phyloP scores from a whole-genome alignment of 2,888 invertebrate species.

The Malthinus seriepunctatus region DNA sequence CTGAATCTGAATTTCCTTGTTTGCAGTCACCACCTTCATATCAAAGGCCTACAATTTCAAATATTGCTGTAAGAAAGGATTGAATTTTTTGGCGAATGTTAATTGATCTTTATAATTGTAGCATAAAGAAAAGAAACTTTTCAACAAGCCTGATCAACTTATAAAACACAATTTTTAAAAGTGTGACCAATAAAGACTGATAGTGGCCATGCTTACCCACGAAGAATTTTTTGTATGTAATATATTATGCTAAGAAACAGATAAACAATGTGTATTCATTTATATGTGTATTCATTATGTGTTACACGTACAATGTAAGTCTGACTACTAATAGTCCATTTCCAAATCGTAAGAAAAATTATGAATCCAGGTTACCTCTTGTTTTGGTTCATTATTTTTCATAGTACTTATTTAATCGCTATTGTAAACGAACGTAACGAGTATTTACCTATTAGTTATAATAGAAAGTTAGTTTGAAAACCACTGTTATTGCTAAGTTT shows the following conservation, averaged over 20 bases:
- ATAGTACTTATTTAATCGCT: no score
- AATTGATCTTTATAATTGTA: constrained; percentile 9
- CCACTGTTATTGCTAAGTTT: no score
- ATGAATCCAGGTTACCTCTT: no score
- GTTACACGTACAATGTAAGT: constrained; percentile 30
- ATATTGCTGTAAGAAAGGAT: constrained; percentile 22
- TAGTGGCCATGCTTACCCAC: constrained; percentile 25
- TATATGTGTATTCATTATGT: constrained; percentile 27
- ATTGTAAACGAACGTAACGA: no score
- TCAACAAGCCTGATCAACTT: constrained; percentile 23
- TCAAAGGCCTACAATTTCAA: constrained; percentile 30
- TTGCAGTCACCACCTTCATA: constrained; percentile 30
- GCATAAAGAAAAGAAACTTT: constrained; percentile 17
- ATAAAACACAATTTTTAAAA: constrained; percentile 24
- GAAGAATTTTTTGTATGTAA: constrained; percentile 19
- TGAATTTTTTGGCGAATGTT: not conserved
- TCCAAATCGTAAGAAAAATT: not conserved
- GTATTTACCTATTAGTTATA: no score
- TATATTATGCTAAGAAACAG: constrained; percentile 18
- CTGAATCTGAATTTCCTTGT: constrained; percentile 33
- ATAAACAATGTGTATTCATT: constrained; percentile 25
- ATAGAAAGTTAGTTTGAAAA: no score
- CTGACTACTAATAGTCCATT: constrained; percentile 21
- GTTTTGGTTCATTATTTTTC: no score
- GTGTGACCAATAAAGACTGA: constrained; percentile 27